A percentile compares a stretch with the other conserved stretches of the same genome.
Evolutionary conservation across 2,888 invertebrate genomes (phyloP).

Genomic region (Drosophila atripex): DNA sequence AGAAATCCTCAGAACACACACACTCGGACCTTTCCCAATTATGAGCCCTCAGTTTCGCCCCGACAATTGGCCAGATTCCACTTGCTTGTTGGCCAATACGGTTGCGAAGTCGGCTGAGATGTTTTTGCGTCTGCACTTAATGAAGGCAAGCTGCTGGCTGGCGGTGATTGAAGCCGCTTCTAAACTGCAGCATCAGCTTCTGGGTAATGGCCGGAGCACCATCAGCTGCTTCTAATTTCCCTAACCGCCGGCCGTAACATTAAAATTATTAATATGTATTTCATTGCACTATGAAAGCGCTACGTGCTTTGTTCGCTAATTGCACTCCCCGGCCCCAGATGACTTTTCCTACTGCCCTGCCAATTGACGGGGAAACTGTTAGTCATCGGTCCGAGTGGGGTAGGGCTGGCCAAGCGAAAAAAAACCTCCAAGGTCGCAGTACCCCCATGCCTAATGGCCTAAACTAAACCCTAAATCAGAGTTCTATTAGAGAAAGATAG

Average conservation of each 20-base stretch:
- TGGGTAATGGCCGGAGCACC: conserved; percentile 28
- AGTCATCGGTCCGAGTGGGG: conserved; percentile 46
- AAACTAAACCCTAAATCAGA: not conserved
- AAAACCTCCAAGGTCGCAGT: not conserved
- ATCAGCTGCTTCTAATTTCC: conserved; percentile 37
- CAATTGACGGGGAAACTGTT: conserved; percentile 58
- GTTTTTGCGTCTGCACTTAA: not conserved
- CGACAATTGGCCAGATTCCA: conserved; percentile 28
- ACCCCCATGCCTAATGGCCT: not conserved
- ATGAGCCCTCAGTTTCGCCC: not conserved
- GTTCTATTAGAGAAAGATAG: not conserved
- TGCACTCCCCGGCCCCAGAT: conserved; percentile 42
- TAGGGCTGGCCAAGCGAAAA: not conserved
- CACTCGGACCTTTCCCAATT: not conserved
- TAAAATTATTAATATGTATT: conserved; percentile 61
- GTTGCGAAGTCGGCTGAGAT: conserved; percentile 40
- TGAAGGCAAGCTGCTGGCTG: conserved; percentile 8
- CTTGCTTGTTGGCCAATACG: conserved; percentile 8
- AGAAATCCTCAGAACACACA: not conserved
- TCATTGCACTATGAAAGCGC: conserved; percentile 57
- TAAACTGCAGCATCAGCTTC: conserved; percentile 14
- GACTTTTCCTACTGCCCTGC: conserved; percentile 28
- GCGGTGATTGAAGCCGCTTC: conserved; percentile 5
- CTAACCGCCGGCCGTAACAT: conserved; percentile 30
- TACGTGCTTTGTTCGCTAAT: conserved; percentile 76